Conservation (phyloP, 2,888 invertebrate genomes). For the Allophyes oxyacanthae region DNA sequence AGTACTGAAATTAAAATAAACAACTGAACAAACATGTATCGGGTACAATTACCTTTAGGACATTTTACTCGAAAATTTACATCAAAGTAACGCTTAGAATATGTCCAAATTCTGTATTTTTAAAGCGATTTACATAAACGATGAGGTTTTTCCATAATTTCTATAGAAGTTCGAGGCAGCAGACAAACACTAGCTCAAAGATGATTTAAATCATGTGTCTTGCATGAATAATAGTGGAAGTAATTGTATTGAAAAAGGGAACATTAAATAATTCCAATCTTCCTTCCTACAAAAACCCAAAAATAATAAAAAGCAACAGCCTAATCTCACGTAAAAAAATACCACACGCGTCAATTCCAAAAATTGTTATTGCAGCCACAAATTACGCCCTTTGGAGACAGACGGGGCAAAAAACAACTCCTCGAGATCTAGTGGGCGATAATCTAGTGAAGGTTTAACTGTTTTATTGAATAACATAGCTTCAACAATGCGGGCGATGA, state of each 20-base stretch:
- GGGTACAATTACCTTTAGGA: constrained; percentile 45
- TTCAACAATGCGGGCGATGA: constrained; percentile 50
- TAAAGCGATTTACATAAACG: constrained; percentile 2
- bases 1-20: constrained; percentile 58
- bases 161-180: no score
- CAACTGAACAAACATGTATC: constrained; percentile 66
- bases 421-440: constrained; percentile 64
- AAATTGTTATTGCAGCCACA: constrained; percentile 56
- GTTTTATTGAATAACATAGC: constrained; percentile 55
- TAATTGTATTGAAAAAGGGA: no score
- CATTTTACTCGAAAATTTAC: constrained; percentile 21
- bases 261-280: no score
- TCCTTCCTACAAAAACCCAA: background rate
- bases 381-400: constrained; percentile 57
- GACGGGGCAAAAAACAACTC: constrained; percentile 57
- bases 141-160: constrained; percentile 1
- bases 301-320: constrained; percentile 12
- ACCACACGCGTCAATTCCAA: constrained; percentile 39
- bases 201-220: no score
- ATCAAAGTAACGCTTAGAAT: constrained; percentile 7
- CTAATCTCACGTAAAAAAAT: constrained; percentile 21
- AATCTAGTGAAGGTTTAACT: constrained; percentile 57
- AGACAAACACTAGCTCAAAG: no score
- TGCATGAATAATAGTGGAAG: no score
- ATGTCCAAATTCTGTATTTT: constrained; percentile 5